phyloP scores from a whole-genome alignment of 1,140 invertebrate species.

The Doryteuthis pealeii region DNA sequence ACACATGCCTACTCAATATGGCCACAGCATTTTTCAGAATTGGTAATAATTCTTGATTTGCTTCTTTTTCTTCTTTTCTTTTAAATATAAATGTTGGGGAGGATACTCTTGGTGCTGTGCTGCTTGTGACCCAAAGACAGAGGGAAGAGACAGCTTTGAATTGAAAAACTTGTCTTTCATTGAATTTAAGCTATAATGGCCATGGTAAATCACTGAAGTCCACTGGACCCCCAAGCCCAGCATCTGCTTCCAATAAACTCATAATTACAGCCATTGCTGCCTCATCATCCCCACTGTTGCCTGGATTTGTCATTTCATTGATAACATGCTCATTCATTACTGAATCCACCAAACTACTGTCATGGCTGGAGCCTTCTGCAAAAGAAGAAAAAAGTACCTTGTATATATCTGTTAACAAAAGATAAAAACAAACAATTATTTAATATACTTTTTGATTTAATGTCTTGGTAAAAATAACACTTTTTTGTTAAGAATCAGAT shows the following conservation, averaged over 20 bases:
- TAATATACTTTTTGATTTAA: no score
- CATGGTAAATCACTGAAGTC: constrained; percentile 86
- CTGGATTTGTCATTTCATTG: constrained; percentile 39
- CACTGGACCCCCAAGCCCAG: constrained; percentile 75
- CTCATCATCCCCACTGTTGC: constrained; percentile 78
- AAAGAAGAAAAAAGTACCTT: not conserved
- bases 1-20: no score
- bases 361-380: constrained; percentile 12
- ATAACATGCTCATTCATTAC: constrained; percentile 48
- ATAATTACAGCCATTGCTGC: constrained; percentile 91
- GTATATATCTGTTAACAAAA: not conserved
- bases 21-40: no score
- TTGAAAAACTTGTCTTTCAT: no score
- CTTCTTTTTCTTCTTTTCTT: no score
- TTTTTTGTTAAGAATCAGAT: no score
- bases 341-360: constrained; percentile 37
- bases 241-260: constrained; percentile 83
- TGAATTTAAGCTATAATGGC: constrained; percentile 68
- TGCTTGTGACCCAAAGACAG: no score
- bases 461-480: no score
- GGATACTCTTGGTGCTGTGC: no score
- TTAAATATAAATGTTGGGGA: no score
- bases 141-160: no score
- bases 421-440: not conserved
- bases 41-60: no score